Evolutionary conservation across 2,888 invertebrate species (phyloP).

Genomic region (Drosophila affinis): DNA sequence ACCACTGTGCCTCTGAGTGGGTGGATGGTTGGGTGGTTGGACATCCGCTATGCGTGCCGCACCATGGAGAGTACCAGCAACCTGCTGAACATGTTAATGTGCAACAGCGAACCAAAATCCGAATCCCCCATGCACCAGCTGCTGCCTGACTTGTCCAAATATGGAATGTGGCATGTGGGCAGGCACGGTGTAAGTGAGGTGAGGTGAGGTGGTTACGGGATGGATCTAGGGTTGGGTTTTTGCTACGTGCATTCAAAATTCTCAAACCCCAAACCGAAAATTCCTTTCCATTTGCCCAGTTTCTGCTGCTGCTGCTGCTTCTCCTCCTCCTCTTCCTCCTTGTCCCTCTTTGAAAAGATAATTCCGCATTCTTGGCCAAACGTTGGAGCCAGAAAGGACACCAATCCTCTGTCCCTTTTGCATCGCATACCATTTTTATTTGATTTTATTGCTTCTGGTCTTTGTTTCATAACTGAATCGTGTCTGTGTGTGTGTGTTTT

Average conservation of each 20-base stretch:
- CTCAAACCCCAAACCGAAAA: conserved; percentile 11
- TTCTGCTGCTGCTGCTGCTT: conserved; percentile 17
- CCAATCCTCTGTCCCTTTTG: neutral
- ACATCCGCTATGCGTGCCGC: conserved; percentile 56
- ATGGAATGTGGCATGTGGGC: neutral
- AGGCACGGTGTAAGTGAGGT: too few species aligned
- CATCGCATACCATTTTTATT: conserved; percentile 51
- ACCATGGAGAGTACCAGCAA: conserved; percentile 39
- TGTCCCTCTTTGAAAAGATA: conserved; percentile 46
- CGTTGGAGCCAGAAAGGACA: conserved; percentile 15
- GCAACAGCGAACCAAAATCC: conserved; percentile 45
- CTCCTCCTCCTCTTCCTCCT: neutral
- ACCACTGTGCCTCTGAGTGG: conserved; percentile 45
- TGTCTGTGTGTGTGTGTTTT: conserved; percentile 21
- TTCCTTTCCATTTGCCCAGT: conserved; percentile 44
- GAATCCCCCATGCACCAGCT: conserved; percentile 37
- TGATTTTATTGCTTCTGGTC: conserved; percentile 57
- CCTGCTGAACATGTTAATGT: conserved; percentile 73
- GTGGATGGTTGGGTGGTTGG: conserved; percentile 4
- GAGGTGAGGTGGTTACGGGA: neutral
- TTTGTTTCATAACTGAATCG: conserved; percentile 22
- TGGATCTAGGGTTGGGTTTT: conserved; percentile 28
- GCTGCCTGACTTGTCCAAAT: conserved; percentile 30
- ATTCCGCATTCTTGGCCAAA: conserved; percentile 63
- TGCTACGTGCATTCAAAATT: conserved; percentile 35